Evolutionary conservation across 1,140 invertebrate species (phyloP), one percentile per base, ranked within the genome.

Genomic region (Ceratina calcarata): DNA sequence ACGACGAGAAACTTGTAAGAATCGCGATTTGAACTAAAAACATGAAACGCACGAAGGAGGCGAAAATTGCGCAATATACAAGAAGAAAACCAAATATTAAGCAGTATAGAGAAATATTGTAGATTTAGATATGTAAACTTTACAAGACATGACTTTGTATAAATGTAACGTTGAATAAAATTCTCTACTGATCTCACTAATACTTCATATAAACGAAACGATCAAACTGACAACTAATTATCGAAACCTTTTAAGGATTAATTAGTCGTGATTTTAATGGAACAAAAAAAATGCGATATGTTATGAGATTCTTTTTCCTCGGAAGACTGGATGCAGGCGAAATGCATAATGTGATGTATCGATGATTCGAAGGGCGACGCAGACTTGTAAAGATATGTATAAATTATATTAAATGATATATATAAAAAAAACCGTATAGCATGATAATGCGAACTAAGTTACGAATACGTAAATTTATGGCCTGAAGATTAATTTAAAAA

Each of bases 171-270:
- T 88, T 90, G 80, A 88, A 87, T 83, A 88, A 73, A 89, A 80
- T 88, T 88, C 80, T 90, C 86, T 90, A 90, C 84, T 90, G 90
- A 91, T 91, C 90, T 91, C 90, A 91, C 81, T 90, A 86, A 86
- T 90, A 87, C 66, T 82, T 76, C 85, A 83, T 84, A 81, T 78
- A 82, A 82, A 82, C 60, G 65, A 60, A 70, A 67, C 73, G 22
- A 60, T 20, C n/a, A 66, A 66, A 49, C 27, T 45, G 51, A 76
- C 62, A 79, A 86, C 62, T 81, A 80, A 86, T 82, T 83, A 84
- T 78, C 76, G 74, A 78, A 87, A 83, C 72, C 64, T 79, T 80
- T 73, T 76, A 83, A 82, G 32, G 53, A 83, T 71, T 58, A 49
- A 83, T 37, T 86, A 86, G 76, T 70, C 68, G 66, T 82, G 73